Evolutionary conservation across 2,113 vertebrate species (phyloP), one percentile per base, ranked within the genome.

Genomic region (Coracopsis vasa): DNA sequence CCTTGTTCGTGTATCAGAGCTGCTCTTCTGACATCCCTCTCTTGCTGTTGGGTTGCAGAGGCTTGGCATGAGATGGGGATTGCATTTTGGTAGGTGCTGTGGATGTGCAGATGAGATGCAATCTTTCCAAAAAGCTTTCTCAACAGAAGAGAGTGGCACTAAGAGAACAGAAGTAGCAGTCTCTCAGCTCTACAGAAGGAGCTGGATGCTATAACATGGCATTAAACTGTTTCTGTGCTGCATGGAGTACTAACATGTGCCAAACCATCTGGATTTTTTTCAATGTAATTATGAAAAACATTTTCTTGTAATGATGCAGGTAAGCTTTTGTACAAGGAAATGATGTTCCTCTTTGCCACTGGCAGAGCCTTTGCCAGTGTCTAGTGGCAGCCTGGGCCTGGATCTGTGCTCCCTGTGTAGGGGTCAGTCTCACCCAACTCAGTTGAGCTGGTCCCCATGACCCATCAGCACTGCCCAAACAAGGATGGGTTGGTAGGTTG

Each of bases 1-100:
- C 45, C 45, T 18, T 31, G n/a, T 35, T 54, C 0, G 3, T 3
- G 3, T 1, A 3, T 35, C 19, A 50, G 45, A 80, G 33, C 16
- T 41, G 81, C 33, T 79, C 12, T 11, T 44, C 33, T 39, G 60
- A 45, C 16, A 17, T 51, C 10, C 7, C 9, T 42, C 9, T 65
- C 4, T 19, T 44, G 53, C 45, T n/a, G 28, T 56, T 21, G 15
- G 25, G 25, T 9, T 48, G 42, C 42, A 14, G 41, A 54, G 53
- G n/a, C 25, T 47, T 35, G 29, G 16, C 42, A 14, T 21, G 45
- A 58, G 51, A 9, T 31, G 39, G 24, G n/a, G 44, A 53, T 18
- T 41, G 14, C 14, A 1, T 39, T 35, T 58, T 41, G 19, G 13
- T 31, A 5, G 17, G 31, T 50, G 28, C 4, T 62, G 35, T 25